phyloP scores from a whole-genome alignment of 2,888 invertebrate species.

The Drosophila diplacantha region DNA sequence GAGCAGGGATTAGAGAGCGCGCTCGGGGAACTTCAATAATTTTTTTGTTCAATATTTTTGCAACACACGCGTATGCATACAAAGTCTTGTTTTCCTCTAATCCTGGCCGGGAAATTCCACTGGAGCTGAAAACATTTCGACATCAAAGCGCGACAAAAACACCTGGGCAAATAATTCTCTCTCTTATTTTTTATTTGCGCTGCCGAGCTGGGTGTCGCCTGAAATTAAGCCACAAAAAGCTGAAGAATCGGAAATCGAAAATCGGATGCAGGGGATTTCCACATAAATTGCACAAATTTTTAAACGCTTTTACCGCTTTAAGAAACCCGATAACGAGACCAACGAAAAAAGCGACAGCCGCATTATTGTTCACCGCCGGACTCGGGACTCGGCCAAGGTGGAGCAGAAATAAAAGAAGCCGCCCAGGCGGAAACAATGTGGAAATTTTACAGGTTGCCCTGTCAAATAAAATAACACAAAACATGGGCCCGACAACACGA shows the following conservation, averaged over 20 bases:
- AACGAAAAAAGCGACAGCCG: slow-evolving; percentile 16
- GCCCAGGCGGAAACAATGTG: slow-evolving; percentile 60
- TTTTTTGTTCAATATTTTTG: slow-evolving; percentile 56
- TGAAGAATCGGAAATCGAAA: slow-evolving; percentile 4
- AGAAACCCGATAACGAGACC: slow-evolving; percentile 29
- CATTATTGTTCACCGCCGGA: slow-evolving; percentile 27
- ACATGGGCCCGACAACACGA: slow-evolving; percentile 43
- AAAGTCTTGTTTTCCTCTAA: slow-evolving; percentile 4
- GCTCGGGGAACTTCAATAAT: slow-evolving; percentile 56
- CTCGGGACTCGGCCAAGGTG: slow-evolving; percentile 15
- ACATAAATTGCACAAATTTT: slow-evolving; percentile 13
- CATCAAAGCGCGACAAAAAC: slow-evolving; percentile 53
- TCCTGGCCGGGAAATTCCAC: slow-evolving; percentile 5
- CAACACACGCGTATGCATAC: slow-evolving; percentile 13
- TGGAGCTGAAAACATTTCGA: slow-evolving; percentile 46
- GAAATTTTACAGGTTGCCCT: slow-evolving; percentile 58
- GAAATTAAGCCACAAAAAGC: slow-evolving; percentile 26
- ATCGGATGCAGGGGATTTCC: slow-evolving; percentile 2
- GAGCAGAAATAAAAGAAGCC: slow-evolving; percentile 50
- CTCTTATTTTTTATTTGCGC: slow-evolving; percentile 22
- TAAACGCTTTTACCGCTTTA: slow-evolving; percentile 14
- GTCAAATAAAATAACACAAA: slow-evolving; percentile 53
- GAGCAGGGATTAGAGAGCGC: slow-evolving; percentile 19
- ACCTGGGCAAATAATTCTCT: slow-evolving; percentile 22
- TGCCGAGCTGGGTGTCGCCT: slow-evolving; percentile 16